Base-by-base conservation (phyloP, 2,113 vertebrate genomes). In the Menidia beryllina region DNA sequence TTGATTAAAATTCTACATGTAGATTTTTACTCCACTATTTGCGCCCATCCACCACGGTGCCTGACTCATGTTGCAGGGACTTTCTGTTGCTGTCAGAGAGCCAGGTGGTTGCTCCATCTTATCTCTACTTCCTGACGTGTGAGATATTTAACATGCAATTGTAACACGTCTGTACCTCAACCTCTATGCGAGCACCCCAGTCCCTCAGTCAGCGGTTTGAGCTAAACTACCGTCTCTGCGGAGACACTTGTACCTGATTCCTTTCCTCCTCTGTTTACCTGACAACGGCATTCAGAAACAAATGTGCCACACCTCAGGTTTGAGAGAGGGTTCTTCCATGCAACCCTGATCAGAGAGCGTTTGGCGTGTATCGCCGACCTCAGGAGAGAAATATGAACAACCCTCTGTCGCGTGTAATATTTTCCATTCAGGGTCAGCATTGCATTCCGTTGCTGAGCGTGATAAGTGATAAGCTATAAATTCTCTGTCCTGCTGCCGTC, bases 401-500 rank as follows among this genome's bases (percentile, higher is more conserved):
- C 71, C 66, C 50, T 30, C 15, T 20, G 73, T 75, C 24, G 5
- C 79, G 62, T 73, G 86, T 81, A 82, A 88, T 87, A 91, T 87
- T 93, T 93, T 92, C 91, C 88, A 7, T 75, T 77, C 71, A 41
- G 81, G 65, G 79, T 89, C 69, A 52, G 75, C 77, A 49, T 72
- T 65, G 77, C 81, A 84, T 88, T 82, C 86, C 83, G 25, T 43
- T 2, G 9, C 75, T 52, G 68, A 87, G 83, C 78, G 75, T 13
- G 39, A 83, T 79, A 75, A 89, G 80, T 76, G 89, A 91, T 91
- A 83, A 87, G 87, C 86, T 91, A 91, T 91, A 88, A 91, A 91
- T 90, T 91, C 88, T 82, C 88, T 49, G 77, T 71, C 56, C 85
- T 75, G 69, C 72, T 79, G 71, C 81, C 38, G 58, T 71, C 85